Percentiles rank a stretch among this genome's conserved stretches.
phyloP scores from a whole-genome alignment of 2,113 vertebrate genomes.

The Tetrax tetrax region DNA sequence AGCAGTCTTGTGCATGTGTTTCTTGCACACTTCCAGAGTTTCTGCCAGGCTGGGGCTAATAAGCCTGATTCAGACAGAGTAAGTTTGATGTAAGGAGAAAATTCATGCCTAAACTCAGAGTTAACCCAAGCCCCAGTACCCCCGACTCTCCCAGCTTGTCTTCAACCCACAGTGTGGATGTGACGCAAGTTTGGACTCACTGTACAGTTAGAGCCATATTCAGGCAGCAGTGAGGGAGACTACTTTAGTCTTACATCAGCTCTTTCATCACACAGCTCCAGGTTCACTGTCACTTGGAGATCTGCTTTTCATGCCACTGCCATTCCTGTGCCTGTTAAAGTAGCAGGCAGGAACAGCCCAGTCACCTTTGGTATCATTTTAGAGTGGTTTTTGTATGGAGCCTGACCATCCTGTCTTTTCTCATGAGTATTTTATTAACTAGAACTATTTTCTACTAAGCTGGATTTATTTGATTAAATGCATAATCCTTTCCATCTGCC shows the following conservation, averaged over 20 bases:
- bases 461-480: not conserved
- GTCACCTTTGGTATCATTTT: not conserved
- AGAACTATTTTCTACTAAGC: not conserved
- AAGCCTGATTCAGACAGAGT: not conserved
- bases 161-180: not conserved
- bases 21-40: not conserved
- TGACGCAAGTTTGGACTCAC: not conserved
- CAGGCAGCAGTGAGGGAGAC: not conserved
- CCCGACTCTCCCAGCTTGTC: not conserved
- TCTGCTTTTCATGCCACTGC: not conserved
- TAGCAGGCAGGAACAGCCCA: not conserved
- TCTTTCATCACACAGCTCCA: not conserved
- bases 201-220: not conserved
- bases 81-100: not conserved
- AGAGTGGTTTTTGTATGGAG: not conserved
- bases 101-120: not conserved
- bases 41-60: not conserved
- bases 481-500: not conserved
- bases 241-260: not conserved
- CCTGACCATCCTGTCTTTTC: not conserved
- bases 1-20: not conserved
- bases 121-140: not conserved
- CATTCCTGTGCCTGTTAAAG: not conserved
- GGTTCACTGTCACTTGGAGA: not conserved
- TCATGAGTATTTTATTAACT: not conserved